phyloP scores from a whole-genome alignment of 2,888 invertebrate genomes.

The Nomada ruficornis region DNA sequence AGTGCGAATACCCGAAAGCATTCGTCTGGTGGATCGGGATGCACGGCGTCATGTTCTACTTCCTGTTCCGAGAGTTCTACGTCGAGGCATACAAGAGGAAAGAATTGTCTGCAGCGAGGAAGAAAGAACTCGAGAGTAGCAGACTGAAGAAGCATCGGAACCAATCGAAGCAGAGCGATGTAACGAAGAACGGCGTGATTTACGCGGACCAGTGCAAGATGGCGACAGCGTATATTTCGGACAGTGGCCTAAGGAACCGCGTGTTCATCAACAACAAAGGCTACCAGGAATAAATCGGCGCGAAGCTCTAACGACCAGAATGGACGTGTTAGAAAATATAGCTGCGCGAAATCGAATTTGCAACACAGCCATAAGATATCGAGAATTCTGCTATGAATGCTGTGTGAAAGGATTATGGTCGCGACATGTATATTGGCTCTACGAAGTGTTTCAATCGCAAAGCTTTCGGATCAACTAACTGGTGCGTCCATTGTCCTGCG shows the following conservation, averaged over 20 bases:
- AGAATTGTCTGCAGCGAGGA: conserved; percentile 44
- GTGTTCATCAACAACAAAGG: conserved; percentile 84
- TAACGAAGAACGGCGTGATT: conserved; percentile 81
- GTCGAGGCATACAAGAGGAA: conserved; percentile 89
- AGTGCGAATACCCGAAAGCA: conserved; percentile 95
- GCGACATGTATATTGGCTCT: no score
- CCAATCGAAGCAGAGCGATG: conserved; percentile 62
- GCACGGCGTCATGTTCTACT: conserved; percentile 96
- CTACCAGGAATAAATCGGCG: conserved; percentile 41
- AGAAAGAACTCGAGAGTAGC: conserved; percentile 11
- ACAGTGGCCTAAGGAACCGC: conserved; percentile 84
- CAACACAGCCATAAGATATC: background rate
- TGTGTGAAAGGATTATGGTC: background rate
- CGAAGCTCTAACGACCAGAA: background rate
- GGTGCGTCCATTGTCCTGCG: conserved; percentile 3
- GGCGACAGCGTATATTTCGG: conserved; percentile 85
- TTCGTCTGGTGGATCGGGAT: conserved; percentile 96
- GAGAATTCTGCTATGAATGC: no score
- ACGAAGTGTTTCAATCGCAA: background rate
- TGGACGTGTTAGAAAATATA: background rate
- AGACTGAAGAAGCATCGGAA: conserved; percentile 35
- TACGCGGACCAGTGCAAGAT: conserved; percentile 84
- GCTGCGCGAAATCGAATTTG: background rate
- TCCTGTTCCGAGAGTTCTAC: conserved; percentile 97
- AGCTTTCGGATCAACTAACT: background rate